Evolutionary conservation across 2,888 invertebrate genomes (phyloP).

Genomic region (Cremastinae sp.): DNA sequence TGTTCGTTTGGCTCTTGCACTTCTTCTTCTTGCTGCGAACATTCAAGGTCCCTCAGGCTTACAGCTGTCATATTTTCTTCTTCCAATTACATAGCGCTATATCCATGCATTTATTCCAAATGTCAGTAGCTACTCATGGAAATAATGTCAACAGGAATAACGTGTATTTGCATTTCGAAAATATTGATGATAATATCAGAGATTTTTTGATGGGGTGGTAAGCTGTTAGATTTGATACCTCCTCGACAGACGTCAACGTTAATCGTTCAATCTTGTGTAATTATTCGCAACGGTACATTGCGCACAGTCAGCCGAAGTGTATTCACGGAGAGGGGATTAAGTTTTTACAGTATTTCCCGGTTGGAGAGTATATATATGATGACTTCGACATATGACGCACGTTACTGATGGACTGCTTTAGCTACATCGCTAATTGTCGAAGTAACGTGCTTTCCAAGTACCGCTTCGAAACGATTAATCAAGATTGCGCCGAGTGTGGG

Average conservation of each 20-base stretch:
- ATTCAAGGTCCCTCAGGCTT: too few relatives aligned
- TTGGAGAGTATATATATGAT: too few relatives aligned
- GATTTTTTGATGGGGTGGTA: too few relatives aligned
- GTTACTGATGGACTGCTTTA: not conserved
- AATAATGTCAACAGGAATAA: too few relatives aligned
- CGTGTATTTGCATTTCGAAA: too few relatives aligned
- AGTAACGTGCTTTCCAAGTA: too few relatives aligned
- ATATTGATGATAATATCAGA: too few relatives aligned
- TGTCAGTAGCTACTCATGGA: not conserved
- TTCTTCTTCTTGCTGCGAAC: constrained; percentile 72
- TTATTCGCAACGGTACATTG: constrained; percentile 3
- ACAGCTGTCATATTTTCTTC: too few relatives aligned
- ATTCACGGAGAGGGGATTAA: not conserved
- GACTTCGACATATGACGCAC: not conserved
- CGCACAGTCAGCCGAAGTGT: not conserved
- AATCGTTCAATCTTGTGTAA: not conserved
- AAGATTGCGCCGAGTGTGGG: not conserved
- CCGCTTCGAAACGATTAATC: constrained; percentile 1
- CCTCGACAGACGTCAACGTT: not conserved
- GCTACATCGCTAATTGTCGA: too few relatives aligned
- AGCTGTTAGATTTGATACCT: too few relatives aligned
- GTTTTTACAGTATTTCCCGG: not conserved
- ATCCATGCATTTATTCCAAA: too few relatives aligned
- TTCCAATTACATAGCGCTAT: too few relatives aligned
- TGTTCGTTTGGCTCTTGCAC: constrained; percentile 71